These are phyloP conservation scores for Babylonia areolata DNA, from an alignment of 1,140 invertebrate genomes.

Conservation along the genomic window DNA sequence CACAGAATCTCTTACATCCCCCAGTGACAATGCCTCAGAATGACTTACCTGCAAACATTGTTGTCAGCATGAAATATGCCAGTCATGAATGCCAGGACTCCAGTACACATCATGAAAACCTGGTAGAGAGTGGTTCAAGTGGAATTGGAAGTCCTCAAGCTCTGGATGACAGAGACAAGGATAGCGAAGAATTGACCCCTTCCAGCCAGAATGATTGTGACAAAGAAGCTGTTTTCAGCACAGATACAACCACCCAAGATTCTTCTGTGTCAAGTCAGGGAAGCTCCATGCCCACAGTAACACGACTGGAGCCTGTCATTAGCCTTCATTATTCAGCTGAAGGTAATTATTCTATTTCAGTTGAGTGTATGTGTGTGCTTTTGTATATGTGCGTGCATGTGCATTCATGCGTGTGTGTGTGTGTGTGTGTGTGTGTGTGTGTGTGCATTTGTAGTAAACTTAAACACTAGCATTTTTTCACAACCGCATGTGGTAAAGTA, in stretches of 20 bases:
- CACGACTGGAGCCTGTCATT: slow-evolving; percentile 77
- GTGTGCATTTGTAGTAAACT: no score
- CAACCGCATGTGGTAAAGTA: no score
- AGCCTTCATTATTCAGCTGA: slow-evolving; percentile 72
- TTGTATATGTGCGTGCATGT: no score
- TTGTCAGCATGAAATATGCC: not conserved
- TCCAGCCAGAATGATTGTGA: no score
- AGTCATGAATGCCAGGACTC: not conserved
- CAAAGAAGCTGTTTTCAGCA: not conserved
- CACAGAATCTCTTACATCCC: not conserved
- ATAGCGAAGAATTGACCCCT: not conserved
- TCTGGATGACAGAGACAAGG: no score
- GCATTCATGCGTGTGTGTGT: no score
- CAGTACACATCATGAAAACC: not conserved
- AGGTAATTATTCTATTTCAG: not conserved
- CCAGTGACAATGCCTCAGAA: not conserved
- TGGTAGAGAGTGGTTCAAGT: not conserved
- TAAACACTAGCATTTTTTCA: no score
- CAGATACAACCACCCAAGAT: not conserved
- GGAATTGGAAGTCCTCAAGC: no score
- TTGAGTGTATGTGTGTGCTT: no score
- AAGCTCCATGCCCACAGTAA: not conserved
- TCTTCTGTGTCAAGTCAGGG: not conserved
- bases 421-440: no score
- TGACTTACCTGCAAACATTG: not conserved